Evolutionary conservation across 2,113 vertebrate genomes (phyloP), one percentile per base, ranked within the genome.

Genomic region (Gasterosteus aculeatus): DNA sequence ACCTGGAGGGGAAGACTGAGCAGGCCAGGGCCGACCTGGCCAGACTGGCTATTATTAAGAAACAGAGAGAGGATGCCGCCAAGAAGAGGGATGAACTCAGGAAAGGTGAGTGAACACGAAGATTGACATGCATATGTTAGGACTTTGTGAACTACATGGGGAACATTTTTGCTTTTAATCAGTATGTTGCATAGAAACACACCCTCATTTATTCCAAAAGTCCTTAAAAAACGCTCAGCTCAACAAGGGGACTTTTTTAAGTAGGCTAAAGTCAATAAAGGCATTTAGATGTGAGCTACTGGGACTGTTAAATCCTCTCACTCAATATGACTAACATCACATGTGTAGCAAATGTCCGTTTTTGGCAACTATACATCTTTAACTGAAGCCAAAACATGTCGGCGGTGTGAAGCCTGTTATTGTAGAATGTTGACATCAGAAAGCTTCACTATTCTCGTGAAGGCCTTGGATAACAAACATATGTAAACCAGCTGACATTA

Each of bases 1-100:
- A 95, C 72, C 87, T 94, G 2, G 95, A 95, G 81, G 95, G 95
- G 18, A 95, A 95, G 90, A 95, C 95, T 0, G 95, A 95, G 2
- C 94, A 95, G 87, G 95, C 94, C 33, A 88, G 80, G 31, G 93
- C 95, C 0, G 95, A 95, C 80, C 89, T 95, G 14, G 95, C 95
- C 74, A 87, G 95, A 57, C 89, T 95, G 67, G 95, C 94, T 56
- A 95, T 95, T 72, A 94, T 95, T 80, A 95, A 94, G 72, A 95
- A 95, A 82, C 94, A 95, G 89, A 91, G 95, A 42, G 95, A 95
- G 82, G 95, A 95, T 0, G 94, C 95, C 8, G 94, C 93, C 18
- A 92, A 72, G 76, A 95, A 95, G 86, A 91, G 95, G 53, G 95
- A 95, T 0, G 91, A 92, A 18, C 83, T 92, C 66, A 93, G 82